phyloP scores from a whole-genome alignment of 2,888 invertebrate genomes.

The Seira musarum region DNA sequence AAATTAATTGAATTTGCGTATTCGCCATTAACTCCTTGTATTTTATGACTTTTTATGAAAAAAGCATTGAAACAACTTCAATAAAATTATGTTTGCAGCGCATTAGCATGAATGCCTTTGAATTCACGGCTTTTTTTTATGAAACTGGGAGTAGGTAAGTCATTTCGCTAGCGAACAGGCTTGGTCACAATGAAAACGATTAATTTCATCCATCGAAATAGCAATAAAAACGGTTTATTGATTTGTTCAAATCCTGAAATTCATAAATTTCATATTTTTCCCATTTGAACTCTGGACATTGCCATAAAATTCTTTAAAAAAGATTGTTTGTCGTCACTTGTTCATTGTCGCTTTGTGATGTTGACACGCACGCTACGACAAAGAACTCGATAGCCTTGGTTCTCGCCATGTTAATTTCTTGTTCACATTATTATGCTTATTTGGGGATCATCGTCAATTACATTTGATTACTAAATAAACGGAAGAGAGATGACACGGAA shows the following conservation, averaged over 20 bases:
- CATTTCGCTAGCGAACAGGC: not conserved
- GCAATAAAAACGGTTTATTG: conserved; percentile 35
- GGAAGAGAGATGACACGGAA: no score
- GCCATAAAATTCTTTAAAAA: not conserved
- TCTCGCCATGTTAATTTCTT: no score
- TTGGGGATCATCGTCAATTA: no score
- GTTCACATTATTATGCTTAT: no score
- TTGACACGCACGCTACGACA: no score
- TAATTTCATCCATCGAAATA: not conserved
- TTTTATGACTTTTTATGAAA: not conserved
- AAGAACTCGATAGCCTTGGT: no score
- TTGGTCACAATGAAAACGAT: not conserved
- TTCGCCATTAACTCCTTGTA: not conserved
- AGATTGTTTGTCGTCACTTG: conserved; percentile 17
- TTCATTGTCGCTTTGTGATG: conserved; percentile 13
- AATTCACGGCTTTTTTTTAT: not conserved
- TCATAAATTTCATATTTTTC: no score
- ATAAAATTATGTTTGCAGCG: no score
- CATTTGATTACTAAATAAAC: no score
- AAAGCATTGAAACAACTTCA: not conserved
- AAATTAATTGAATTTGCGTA: not conserved
- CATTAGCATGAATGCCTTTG: not conserved
- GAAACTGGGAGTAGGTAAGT: not conserved
- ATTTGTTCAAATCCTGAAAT: conserved; percentile 8
- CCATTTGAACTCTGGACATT: no score